Evolutionary conservation across 1,140 invertebrate species (phyloP), one percentile per base, ranked within the genome.

Genomic region (Ruditapes philippinarum): DNA sequence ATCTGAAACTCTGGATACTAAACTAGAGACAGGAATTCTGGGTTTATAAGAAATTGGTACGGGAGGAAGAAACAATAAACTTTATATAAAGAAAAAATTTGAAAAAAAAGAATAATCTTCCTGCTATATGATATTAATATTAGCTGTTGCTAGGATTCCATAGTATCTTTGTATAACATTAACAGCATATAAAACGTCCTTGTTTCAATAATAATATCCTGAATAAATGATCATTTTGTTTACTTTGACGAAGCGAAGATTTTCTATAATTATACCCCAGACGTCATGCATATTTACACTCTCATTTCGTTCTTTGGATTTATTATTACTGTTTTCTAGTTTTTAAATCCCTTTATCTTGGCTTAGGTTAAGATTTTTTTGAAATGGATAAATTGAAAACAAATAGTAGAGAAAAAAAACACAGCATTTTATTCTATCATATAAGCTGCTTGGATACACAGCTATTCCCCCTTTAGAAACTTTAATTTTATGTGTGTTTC

Each of bases 331-430:
- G 19, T 76, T 45, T n/a, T 76, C 73, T 49, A 49, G 1, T 51
- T 76, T 76, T 45, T 51, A 76, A 76, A 76, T 28, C n/a, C 45
- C 28, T 65, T 83, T 83, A 83, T 83, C 79, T 81, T 62, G 57
- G 57, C 62, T 81, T 60, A 81, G 38, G 79, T 81, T 54, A 40
- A 81, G n/a, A 81, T 81, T 81, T 60, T 57, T 76, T n/a, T 68
- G 38, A 68, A 68, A 65, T 49, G 38, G 60, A 83, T 33, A 76
- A 83, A 49, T 42, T 68, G 28, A 68, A 68, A 45, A 83, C 57
- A 65, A 83, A 70, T 40, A 65, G 31, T 11, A 68, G 25, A 11
- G 31, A 31, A 70, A 70, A 70, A 12, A 45, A 40, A 38, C 51
- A 40, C 25, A 1, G 42, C 33, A 33, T 45, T 49, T 76, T 28